Conservation (phyloP, 2,888 invertebrate genomes). For the Invenusta paracnida region DNA sequence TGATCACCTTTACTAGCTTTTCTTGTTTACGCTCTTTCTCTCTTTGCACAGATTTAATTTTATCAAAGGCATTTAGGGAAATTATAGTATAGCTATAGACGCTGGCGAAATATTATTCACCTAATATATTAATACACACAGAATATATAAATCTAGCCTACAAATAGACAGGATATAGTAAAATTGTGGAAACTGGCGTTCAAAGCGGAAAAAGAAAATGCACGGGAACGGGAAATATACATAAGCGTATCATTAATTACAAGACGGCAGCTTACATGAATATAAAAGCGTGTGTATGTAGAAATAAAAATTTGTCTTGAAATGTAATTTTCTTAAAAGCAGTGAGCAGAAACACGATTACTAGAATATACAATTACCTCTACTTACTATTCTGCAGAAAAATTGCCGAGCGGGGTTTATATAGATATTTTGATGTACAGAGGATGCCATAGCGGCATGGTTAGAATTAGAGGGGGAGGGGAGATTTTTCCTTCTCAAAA, state of each 20-base stretch:
- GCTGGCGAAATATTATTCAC: too few relatives aligned
- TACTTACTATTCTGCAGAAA: too few relatives aligned
- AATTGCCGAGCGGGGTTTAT: neutral
- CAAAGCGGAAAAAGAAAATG: too few relatives aligned
- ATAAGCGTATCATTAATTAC: too few relatives aligned
- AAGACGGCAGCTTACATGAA: too few relatives aligned
- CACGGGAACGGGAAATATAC: too few relatives aligned
- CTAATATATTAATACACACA: too few relatives aligned
- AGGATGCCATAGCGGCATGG: neutral
- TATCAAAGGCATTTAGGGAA: too few relatives aligned
- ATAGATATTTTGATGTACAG: neutral
- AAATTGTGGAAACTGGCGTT: too few relatives aligned
- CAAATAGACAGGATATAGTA: neutral
- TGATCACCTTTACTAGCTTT: constrained; percentile 3
- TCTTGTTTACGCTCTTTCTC: neutral
- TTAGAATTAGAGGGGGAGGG: neutral
- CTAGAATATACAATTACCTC: too few relatives aligned
- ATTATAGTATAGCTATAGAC: neutral
- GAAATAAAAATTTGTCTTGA: neutral
- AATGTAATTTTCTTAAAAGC: constrained; percentile 22
- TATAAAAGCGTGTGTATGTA: neutral
- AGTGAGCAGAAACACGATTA: constrained; percentile 7
- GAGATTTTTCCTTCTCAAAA: neutral
- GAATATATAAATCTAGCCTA: neutral
- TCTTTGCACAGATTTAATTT: too few relatives aligned